Evolutionary conservation across 2,888 invertebrate genomes (phyloP), one percentile per base, ranked within the genome.

Genomic region (Disparrhopalites patrizii): DNA sequence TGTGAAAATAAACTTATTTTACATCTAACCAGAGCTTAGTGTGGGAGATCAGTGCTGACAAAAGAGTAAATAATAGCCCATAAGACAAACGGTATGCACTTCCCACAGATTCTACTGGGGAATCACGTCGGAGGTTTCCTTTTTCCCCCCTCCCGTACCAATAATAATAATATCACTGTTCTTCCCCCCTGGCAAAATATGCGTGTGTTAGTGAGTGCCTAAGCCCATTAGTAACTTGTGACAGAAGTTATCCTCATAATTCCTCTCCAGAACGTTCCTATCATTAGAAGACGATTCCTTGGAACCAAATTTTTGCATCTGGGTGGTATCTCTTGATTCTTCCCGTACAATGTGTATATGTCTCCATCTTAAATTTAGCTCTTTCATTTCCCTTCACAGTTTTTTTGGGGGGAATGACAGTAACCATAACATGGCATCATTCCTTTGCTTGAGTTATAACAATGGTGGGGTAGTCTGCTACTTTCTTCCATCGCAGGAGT

Each of bases 241-340:
- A 68, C 65, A 58, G 27, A 36, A 28, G n/a, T 58, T 61, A 62
- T 62, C 36, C 61, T 43, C 55, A 50, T 66, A 66, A 66, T 66
- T 61, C 62, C 31, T 28, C 52, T 18, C 28, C 47, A 60, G 43
- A 25, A 36, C 50, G 52, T 31, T 51, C 56, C 56, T 47, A 25
- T 43, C 56, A 50, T 60, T 61, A 54, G 52, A 58, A 47, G 61
- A 30, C 57, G 33, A 56, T 47, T 61, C 62, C 51, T 36, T n/a
- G n/a, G 50, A 56, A 54, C 68, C 70, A 68, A 68, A 70, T 66
- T 66, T 66, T 70, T 70, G 62, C 70, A 70, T 66, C 70, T 70
- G 70, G 68, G 70, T 70, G 70, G 70, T 31, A 58, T 38, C 18
- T 23, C 47, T 20, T 18, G 4, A n/a, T n/a, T n/a, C n/a, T n/a